phyloP scores from a whole-genome alignment of 2,113 vertebrate genomes.

The Mastomys natalensis region DNA sequence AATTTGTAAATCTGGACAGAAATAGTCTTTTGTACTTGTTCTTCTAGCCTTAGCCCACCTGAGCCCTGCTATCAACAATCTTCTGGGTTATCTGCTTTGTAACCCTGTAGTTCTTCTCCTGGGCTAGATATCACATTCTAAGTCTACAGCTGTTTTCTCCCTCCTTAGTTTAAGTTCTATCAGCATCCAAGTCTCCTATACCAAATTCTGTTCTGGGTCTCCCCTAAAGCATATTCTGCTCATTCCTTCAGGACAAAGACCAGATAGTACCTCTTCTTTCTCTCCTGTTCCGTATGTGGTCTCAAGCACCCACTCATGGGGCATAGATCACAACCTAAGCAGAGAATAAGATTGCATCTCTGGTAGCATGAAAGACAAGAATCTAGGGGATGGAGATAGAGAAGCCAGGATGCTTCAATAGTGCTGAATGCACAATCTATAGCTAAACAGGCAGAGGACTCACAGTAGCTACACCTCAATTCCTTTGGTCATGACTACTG shows the following conservation, averaged over 20 bases:
- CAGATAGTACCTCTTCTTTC: neutral
- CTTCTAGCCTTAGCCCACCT: neutral
- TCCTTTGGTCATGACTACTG: neutral
- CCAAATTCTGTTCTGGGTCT: no score
- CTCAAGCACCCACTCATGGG: no score
- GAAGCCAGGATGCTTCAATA: neutral
- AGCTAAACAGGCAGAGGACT: neutral
- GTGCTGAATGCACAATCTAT: no score
- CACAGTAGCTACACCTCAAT: neutral
- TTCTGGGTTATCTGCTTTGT: neutral
- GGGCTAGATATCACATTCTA: rapidly evolving
- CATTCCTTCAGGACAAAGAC: rapidly evolving
- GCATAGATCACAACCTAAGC: neutral
- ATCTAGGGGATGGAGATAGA: neutral
- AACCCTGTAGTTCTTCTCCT: neutral
- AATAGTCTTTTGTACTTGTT: neutral
- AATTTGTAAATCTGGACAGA: neutral
- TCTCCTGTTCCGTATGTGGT: neutral
- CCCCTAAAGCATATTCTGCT: neutral
- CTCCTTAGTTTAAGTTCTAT: rapidly evolving
- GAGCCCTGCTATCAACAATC: neutral
- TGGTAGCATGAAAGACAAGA: neutral
- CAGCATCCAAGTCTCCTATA: neutral
- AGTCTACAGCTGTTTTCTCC: rapidly evolving
- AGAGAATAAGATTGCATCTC: neutral